A percentile compares a stretch with the other conserved stretches of the same genome.
These are phyloP conservation scores for Agrotis puta DNA, from an alignment of 2,888 invertebrate genomes.

Conservation along the genomic window DNA sequence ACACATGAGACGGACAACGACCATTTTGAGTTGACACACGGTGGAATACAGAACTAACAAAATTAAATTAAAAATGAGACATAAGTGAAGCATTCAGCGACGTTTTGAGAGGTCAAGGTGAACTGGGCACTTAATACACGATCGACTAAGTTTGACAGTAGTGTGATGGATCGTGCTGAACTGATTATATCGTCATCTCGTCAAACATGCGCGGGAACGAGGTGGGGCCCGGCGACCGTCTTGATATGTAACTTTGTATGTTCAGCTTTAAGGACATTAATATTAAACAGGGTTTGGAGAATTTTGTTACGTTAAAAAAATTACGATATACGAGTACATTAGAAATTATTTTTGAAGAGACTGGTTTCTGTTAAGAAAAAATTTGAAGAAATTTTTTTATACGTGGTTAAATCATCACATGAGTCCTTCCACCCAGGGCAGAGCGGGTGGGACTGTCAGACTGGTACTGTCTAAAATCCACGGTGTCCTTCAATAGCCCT, in stretches of 20 bases:
- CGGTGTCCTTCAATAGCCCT: no score
- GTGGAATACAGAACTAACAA: neutral
- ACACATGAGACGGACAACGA: constrained; percentile 56
- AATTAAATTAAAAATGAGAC: neutral
- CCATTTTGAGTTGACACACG: constrained; percentile 6
- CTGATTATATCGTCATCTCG: constrained; percentile 75
- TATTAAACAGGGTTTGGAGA: neutral
- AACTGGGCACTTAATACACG: constrained; percentile 62
- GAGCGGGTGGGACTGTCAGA: no score
- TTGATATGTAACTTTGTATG: constrained; percentile 10
- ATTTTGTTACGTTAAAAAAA: neutral
- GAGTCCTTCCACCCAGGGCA: no score
- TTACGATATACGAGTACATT: no score
- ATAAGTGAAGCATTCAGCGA: constrained; percentile 6
- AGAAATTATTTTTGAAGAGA: no score
- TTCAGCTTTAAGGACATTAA: constrained; percentile 26
- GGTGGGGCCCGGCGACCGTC: constrained; percentile 28
- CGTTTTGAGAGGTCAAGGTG: constrained; percentile 16
- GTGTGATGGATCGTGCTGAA: constrained; percentile 79
- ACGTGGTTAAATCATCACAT: no score
- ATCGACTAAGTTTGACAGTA: constrained; percentile 78
- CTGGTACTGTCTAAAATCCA: no score
- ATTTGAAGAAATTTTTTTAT: no score
- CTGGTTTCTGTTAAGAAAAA: no score
- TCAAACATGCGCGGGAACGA: constrained; percentile 46